A percentile compares a stretch with the other conserved stretches of the same genome.
Conservation (phyloP, 1,140 invertebrate genomes). For the Apolygus lucorum region DNA sequence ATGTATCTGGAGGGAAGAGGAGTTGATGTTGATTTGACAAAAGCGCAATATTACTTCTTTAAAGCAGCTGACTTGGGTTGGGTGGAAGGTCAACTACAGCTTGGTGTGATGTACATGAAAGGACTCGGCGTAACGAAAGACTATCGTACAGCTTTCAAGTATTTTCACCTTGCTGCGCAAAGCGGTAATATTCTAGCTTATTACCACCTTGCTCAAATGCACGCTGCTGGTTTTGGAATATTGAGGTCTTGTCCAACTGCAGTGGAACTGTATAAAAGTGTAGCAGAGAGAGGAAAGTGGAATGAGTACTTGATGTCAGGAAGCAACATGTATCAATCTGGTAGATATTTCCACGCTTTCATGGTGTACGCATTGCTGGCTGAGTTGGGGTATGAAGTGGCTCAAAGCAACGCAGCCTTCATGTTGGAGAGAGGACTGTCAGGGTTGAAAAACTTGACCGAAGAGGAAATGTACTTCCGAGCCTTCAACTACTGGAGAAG, state of each 20-base stretch:
- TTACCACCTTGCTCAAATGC: conserved; percentile 97
- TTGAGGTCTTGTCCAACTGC: conserved; percentile 82
- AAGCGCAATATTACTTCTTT: conserved; percentile 87
- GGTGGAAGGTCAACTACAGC: conserved; percentile 93
- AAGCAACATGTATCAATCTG: conserved; percentile 57
- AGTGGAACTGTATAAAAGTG: conserved; percentile 90
- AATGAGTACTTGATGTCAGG: conserved; percentile 75
- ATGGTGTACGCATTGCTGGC: conserved; percentile 85
- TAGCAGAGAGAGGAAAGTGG: conserved; percentile 93
- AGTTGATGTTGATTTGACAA: conserved; percentile 76
- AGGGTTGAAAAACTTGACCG: conserved; percentile 45
- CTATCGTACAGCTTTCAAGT: conserved; percentile 91
- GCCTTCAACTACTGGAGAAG: conserved; percentile 83
- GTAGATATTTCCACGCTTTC: conserved; percentile 52
- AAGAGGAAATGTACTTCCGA: background rate
- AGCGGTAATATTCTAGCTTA: conserved; percentile 92
- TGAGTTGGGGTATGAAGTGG: conserved; percentile 94
- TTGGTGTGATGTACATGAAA: conserved; percentile 97
- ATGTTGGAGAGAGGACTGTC: conserved; percentile 72
- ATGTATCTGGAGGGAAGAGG: conserved; percentile 95
- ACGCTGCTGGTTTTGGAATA: conserved; percentile 91
- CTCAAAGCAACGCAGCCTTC: conserved; percentile 93
- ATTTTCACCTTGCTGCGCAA: conserved; percentile 92
- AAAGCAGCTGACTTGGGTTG: conserved; percentile 82
- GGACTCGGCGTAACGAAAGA: conserved; percentile 82